A percentile compares a stretch with the other conserved stretches of the same genome.
phyloP scores from a whole-genome alignment of 2,888 invertebrate genomes.

The Phyto melanocephala region DNA sequence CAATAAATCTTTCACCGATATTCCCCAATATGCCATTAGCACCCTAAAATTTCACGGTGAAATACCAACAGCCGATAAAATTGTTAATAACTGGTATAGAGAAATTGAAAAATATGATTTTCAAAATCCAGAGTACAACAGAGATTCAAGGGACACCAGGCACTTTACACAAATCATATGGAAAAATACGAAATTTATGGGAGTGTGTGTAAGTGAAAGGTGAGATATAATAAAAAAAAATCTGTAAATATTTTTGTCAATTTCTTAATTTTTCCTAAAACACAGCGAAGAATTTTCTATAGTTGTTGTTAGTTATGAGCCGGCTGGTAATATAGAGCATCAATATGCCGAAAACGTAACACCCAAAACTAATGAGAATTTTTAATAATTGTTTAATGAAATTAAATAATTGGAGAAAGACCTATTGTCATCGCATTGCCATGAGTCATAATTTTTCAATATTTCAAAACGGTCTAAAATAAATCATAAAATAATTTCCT shows the following conservation, averaged over 20 bases:
- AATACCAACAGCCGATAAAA: conserved; percentile 81
- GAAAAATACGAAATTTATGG: conserved; percentile 86
- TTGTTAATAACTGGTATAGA: conserved; percentile 89
- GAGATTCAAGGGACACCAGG: conserved; percentile 85
- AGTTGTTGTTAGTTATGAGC: conserved; percentile 64
- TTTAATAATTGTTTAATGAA: neutral
- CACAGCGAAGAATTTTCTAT: conserved; percentile 48
- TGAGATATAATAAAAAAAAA: conserved; percentile 50
- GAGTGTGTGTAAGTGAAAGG: conserved; percentile 85
- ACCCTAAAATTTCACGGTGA: neutral
- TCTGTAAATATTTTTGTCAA: neutral
- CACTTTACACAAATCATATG: conserved; percentile 93
- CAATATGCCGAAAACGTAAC: conserved; percentile 61
- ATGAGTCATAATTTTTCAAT: too few relatives aligned
- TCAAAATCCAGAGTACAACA: conserved; percentile 81
- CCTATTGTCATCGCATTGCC: too few relatives aligned
- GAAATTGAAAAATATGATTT: conserved; percentile 86
- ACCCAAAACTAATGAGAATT: neutral
- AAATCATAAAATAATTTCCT: too few relatives aligned
- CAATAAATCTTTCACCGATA: neutral
- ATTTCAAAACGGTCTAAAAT: too few relatives aligned
- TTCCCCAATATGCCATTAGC: neutral
- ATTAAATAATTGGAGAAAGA: too few relatives aligned
- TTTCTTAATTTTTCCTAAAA: too few relatives aligned
- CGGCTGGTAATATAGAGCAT: conserved; percentile 62